phyloP scores from a whole-genome alignment of 2,113 vertebrate species.

The Pyxicephalus adspersus region DNA sequence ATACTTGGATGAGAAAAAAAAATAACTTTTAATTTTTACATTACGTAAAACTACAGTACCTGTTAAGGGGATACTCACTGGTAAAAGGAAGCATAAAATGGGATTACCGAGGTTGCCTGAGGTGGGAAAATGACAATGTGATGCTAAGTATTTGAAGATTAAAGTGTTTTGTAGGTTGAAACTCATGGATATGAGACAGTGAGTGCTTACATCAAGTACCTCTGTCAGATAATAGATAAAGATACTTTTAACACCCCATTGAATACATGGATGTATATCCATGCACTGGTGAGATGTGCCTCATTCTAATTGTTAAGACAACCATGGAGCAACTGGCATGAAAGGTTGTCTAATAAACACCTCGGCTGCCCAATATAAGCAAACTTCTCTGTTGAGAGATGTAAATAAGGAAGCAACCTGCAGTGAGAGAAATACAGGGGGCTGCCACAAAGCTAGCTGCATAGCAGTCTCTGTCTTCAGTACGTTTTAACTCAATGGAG shows the following conservation, averaged over 20 bases:
- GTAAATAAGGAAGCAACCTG: too few species aligned
- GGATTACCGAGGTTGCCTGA: not conserved
- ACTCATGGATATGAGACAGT: not conserved
- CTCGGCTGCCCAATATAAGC: not conserved
- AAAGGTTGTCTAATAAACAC: not conserved
- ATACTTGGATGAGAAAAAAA: not conserved
- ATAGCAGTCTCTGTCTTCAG: too few species aligned
- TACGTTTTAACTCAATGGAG: too few species aligned
- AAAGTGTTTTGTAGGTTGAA: not conserved
- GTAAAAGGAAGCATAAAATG: not conserved
- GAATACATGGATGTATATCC: not conserved
- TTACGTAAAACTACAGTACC: conserved; percentile 5
- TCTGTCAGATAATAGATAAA: conserved; percentile 1
- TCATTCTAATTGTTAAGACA: not conserved
- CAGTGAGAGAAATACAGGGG: too few species aligned
- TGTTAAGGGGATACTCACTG: not conserved
- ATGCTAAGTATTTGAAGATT: not conserved
- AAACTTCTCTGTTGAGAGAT: too few species aligned
- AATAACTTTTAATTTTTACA: not conserved
- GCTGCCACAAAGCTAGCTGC: too few species aligned
- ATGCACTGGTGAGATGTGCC: not conserved
- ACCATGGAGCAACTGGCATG: not conserved
- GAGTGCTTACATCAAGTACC: not conserved
- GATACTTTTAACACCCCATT: not conserved
- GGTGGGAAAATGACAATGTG: not conserved